phyloP scores from a whole-genome alignment of 1,140 invertebrate genomes.

The Augochlora pura region DNA sequence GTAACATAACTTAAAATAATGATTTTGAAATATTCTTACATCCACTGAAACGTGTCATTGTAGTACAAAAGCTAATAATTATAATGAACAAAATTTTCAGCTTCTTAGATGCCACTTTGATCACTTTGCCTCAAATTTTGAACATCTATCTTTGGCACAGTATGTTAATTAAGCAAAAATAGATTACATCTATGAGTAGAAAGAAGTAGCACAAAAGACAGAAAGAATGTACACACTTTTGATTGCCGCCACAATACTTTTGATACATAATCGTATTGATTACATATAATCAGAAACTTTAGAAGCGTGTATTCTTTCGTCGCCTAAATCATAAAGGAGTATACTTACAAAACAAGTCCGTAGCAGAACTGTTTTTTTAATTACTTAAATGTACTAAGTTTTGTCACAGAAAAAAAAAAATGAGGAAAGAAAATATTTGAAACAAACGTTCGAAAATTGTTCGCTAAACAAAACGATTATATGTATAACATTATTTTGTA shows the following conservation, averaged over 20 bases:
- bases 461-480: slow-evolving; percentile 37
- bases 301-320: slow-evolving; percentile 3
- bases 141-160: slow-evolving; percentile 76
- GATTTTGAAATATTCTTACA: slow-evolving; percentile 31
- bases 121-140: slow-evolving; percentile 71
- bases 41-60: slow-evolving; percentile 25
- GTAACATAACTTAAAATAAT: slow-evolving; percentile 25
- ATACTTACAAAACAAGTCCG: slow-evolving; percentile 15
- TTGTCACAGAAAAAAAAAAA: slow-evolving; percentile 8
- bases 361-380: slow-evolving; percentile 9
- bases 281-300: slow-evolving; percentile 8
- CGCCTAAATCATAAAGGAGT: slow-evolving; percentile 22
- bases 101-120: slow-evolving; percentile 54
- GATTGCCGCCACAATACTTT: slow-evolving; percentile 18
- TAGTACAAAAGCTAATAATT: slow-evolving; percentile 40
- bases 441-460: slow-evolving; percentile 43
- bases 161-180: slow-evolving; percentile 64
- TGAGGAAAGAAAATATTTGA: slow-evolving; percentile 2
- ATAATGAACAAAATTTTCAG: slow-evolving; percentile 65
- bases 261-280: slow-evolving; percentile 1
- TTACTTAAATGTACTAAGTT: slow-evolving; percentile 35
- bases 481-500: slow-evolving; percentile 42
- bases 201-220: slow-evolving; percentile 45
- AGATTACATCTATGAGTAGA: slow-evolving; percentile 51
- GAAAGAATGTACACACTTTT: slow-evolving; percentile 36